Conservation (phyloP, 92 coral and sea anemone species). For the Bergia sp. region DNA sequence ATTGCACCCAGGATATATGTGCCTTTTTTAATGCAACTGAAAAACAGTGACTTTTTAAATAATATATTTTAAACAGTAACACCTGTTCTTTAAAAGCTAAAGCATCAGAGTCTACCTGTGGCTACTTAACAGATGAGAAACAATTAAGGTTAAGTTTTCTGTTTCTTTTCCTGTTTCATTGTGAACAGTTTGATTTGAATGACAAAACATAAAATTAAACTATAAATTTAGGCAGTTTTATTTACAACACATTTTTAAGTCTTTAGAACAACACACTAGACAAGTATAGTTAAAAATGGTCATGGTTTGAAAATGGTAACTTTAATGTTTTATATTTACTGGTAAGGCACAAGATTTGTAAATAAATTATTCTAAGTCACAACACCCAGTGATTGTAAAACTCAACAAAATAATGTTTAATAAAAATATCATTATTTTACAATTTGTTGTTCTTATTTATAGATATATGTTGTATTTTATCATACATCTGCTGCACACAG, state of each 20-base stretch:
- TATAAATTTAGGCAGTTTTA: background rate
- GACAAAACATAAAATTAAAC: background rate
- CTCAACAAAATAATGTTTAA: background rate
- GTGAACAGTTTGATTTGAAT: background rate
- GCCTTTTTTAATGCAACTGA: background rate
- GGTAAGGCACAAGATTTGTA: background rate
- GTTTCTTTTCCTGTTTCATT: too few relatives aligned
- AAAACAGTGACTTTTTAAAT: background rate
- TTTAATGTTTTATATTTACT: background rate
- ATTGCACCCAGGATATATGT: background rate
- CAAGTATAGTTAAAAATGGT: background rate
- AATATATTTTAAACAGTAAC: background rate
- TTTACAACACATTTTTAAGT: background rate
- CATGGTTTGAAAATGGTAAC: background rate
- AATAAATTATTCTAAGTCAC: background rate
- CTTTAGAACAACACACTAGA: background rate
- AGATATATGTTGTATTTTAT: background rate
- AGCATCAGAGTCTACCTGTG: background rate
- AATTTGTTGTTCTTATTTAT: background rate
- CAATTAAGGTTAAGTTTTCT: background rate
- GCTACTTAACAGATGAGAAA: background rate
- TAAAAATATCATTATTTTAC: background rate
- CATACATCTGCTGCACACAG: background rate
- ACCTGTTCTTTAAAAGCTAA: background rate
- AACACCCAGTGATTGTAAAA: background rate